Base-by-base conservation (phyloP, 2,797 vertebrate species). In the Buceros bicornis region DNA sequence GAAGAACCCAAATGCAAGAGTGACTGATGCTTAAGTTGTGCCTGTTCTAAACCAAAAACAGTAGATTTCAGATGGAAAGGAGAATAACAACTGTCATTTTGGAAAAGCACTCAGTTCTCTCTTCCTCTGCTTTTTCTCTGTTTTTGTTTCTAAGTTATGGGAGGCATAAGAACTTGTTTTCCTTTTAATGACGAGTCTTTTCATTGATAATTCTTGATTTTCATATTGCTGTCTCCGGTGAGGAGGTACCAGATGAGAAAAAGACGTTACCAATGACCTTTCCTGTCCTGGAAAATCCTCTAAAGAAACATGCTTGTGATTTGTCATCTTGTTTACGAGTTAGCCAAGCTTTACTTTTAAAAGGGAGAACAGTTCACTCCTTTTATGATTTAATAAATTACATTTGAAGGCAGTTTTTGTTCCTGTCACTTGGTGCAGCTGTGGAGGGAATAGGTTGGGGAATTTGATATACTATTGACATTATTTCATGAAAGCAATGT, bases 401-500 rank as follows among this genome's bases (percentile, higher is more conserved):
- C 21, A 25, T 90, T 60, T 90, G 89, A 96, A 95, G 76, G 76
- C 83, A 82, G 60, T 78, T 88, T 96, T 94, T 95, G 76, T 91
- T 96, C 96, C 82, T 93, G 82, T 93, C 51, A 72, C 60, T 97
- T 89, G 60, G 48, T 89, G 87, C 96, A 97, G 82, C 89, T 98
- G 95, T 81, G 51, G 56, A 60, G 85, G 89, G 73, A 90, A 69
- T 88, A 70, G 57, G 77, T n/a, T 83, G 71, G 77, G 94, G 71
- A 97, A 95, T 94, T 91, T 97, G 91, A 97, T 96, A 70, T 83
- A 96, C 74, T 87, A 96, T 91, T 97, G 96, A 93, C 95, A 92
- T 93, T 96, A 96, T 89, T 97, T 97, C 94, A 92, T 96, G 93
- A 97, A 97, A 95, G 83, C 47, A 40, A 25, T 94, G 95, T 96